These are phyloP conservation scores for Idris sp. DNA, from an alignment of 1,140 invertebrate species.

Conservation along the genomic window DNA sequence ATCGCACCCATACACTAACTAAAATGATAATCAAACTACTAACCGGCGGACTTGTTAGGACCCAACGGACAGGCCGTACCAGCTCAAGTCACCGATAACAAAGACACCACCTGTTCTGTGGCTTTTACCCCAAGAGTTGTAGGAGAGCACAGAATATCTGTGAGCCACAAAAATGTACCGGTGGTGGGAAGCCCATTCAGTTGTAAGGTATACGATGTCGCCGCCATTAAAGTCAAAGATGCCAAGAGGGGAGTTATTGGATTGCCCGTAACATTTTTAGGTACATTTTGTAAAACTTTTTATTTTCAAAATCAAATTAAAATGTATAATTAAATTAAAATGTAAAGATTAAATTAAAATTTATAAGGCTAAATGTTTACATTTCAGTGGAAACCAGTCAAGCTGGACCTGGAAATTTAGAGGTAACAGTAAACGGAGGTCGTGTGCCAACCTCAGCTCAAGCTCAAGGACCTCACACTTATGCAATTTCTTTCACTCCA, in stretches of 20 bases:
- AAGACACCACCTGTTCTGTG: conserved; percentile 88
- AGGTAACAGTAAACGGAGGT: conserved; percentile 97
- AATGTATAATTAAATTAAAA: neutral
- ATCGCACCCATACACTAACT: conserved; percentile 65
- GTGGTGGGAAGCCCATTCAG: conserved; percentile 93
- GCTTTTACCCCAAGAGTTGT: conserved; percentile 91
- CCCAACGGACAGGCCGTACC: conserved; percentile 91
- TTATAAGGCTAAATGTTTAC: too few relatives aligned
- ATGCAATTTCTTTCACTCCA: conserved; percentile 98
- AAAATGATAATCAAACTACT: conserved; percentile 74
- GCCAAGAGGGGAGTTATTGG: conserved; percentile 93
- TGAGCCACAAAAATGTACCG: conserved; percentile 86
- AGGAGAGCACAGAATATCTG: conserved; percentile 93
- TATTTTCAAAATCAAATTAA: neutral
- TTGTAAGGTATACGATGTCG: conserved; percentile 96
- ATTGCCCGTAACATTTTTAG: conserved; percentile 95
- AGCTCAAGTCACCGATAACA: conserved; percentile 89
- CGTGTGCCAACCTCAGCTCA: conserved; percentile 96
- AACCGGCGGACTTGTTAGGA: conserved; percentile 82
- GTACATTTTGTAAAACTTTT: too few relatives aligned
- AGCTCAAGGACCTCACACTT: conserved; percentile 95
- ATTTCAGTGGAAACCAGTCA: conserved; percentile 94
- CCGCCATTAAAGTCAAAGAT: conserved; percentile 95
- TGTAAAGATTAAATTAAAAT: conserved; percentile 8
- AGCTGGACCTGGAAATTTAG: conserved; percentile 96